Evolutionary conservation across 2,797 vertebrate species (phyloP).

Genomic region (Pogoniulus pusillus): DNA sequence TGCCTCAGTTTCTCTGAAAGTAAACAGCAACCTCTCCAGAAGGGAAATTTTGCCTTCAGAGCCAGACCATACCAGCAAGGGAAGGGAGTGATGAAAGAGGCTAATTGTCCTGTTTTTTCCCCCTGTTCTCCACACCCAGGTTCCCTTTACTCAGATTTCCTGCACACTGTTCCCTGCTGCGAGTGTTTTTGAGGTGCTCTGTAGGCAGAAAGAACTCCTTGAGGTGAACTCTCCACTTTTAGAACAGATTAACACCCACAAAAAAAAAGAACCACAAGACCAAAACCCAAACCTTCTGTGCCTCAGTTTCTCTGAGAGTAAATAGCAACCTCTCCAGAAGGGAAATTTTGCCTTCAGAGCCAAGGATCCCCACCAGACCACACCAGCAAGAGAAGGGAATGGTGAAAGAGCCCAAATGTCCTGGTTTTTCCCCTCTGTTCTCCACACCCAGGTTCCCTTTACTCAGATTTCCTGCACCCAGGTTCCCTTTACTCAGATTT

Average conservation of each 20-base stretch:
- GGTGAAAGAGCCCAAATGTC: neutral
- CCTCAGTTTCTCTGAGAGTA: neutral
- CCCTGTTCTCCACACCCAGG: neutral
- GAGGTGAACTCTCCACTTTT: constrained; percentile 76
- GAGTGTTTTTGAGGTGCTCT: constrained; percentile 36
- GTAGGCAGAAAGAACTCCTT: constrained; percentile 71
- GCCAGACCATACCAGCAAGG: neutral
- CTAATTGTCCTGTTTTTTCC: neutral
- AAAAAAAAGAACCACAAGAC: no score
- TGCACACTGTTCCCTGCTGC: neutral
- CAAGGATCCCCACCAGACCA: neutral
- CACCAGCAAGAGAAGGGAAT: neutral
- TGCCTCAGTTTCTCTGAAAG: neutral
- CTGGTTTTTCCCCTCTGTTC: neutral
- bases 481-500: constrained; percentile 2
- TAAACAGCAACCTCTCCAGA: neutral
- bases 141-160: constrained; percentile 19
- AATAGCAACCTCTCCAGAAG: neutral
- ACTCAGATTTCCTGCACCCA: constrained; percentile 13
- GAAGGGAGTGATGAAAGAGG: constrained; percentile 9
- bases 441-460: neutral
- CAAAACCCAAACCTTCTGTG: neutral
- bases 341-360: neutral
- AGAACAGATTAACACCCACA: constrained; percentile 52
- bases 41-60: neutral